Evolutionary conservation across 2,113 vertebrate genomes (phyloP).

Genomic region (Perca fluviatilis): DNA sequence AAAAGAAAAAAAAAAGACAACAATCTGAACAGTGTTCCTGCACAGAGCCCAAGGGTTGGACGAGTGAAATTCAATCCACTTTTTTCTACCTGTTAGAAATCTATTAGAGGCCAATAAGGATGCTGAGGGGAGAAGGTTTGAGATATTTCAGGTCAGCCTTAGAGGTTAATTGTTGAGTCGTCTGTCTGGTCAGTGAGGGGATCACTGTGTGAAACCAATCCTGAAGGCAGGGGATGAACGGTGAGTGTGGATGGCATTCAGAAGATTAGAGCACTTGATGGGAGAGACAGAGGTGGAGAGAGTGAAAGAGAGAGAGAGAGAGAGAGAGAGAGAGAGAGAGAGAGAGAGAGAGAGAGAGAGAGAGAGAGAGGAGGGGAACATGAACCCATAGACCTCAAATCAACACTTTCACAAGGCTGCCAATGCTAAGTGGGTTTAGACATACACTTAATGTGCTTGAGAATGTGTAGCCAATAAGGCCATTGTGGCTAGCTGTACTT

Average conservation of each 20-base stretch:
- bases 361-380: slow-evolving; percentile 32
- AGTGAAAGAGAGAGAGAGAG: slow-evolving; percentile 27
- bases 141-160: slow-evolving; percentile 82
- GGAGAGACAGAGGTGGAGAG: slow-evolving; percentile 41
- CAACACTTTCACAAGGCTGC: slow-evolving; percentile 60
- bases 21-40: slow-evolving; percentile 60
- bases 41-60: slow-evolving; percentile 46
- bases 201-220: slow-evolving; percentile 77
- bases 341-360: slow-evolving; percentile 15
- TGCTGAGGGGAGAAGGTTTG: slow-evolving; percentile 65
- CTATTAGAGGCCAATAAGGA: slow-evolving; percentile 78
- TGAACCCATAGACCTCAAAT: slow-evolving; percentile 66
- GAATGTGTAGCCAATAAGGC: slow-evolving; percentile 56
- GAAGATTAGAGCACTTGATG: slow-evolving; percentile 78
- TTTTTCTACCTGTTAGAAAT: slow-evolving; percentile 77
- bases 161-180: slow-evolving; percentile 83
- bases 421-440: slow-evolving; percentile 70
- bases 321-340: slow-evolving; percentile 9
- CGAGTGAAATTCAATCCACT: slow-evolving; percentile 69
- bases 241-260: slow-evolving; percentile 71
- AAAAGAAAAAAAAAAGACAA: slow-evolving; percentile 28
- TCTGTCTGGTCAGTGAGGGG: slow-evolving; percentile 77
- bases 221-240: slow-evolving; percentile 72
- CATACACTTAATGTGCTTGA: slow-evolving; percentile 53
- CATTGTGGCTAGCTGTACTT: slow-evolving; percentile 30